Percentiles rank a stretch among this genome's conserved stretches.
phyloP scores from a whole-genome alignment of 2,888 invertebrate genomes.

The Elmis aenea region DNA sequence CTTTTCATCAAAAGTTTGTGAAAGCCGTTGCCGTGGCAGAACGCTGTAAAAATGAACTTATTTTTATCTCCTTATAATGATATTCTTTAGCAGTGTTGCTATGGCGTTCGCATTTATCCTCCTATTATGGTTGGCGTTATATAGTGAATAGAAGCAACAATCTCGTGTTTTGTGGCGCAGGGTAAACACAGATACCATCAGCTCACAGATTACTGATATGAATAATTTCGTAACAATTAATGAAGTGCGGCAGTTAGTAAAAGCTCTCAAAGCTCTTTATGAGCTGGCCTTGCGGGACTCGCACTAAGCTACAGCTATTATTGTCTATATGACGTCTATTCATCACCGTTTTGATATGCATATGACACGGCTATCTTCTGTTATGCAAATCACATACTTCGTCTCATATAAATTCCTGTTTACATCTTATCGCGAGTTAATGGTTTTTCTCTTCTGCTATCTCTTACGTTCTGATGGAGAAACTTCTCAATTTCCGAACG shows the following conservation, averaged over 20 bases:
- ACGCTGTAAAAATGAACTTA: too few species aligned
- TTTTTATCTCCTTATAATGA: too few species aligned
- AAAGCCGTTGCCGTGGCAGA: too few species aligned
- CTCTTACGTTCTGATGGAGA: too few species aligned
- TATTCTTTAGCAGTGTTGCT: too few species aligned
- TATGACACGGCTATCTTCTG: conserved; percentile 37
- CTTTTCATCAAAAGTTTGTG: too few species aligned
- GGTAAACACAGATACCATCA: conserved; percentile 39
- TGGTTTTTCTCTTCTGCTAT: conserved; percentile 6
- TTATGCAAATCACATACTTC: conserved; percentile 44
- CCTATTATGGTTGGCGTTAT: too few species aligned
- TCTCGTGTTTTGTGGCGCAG: conserved; percentile 19
- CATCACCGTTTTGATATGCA: conserved; percentile 41
- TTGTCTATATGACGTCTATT: conserved; percentile 40
- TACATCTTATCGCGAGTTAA: conserved; percentile 13
- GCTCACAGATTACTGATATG: conserved; percentile 45
- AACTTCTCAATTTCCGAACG: too few species aligned
- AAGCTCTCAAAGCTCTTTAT: conserved; percentile 41
- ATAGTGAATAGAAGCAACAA: conserved; percentile 15
- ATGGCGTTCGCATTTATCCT: too few species aligned
- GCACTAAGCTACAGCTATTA: conserved; percentile 36
- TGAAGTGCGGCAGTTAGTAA: conserved; percentile 40
- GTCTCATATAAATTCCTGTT: too few species aligned
- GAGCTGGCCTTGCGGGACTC: conserved; percentile 35
- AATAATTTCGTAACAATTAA: conserved; percentile 45